Base-by-base conservation (phyloP, 2,888 invertebrate species). In the Lasioglossum leucozonium region DNA sequence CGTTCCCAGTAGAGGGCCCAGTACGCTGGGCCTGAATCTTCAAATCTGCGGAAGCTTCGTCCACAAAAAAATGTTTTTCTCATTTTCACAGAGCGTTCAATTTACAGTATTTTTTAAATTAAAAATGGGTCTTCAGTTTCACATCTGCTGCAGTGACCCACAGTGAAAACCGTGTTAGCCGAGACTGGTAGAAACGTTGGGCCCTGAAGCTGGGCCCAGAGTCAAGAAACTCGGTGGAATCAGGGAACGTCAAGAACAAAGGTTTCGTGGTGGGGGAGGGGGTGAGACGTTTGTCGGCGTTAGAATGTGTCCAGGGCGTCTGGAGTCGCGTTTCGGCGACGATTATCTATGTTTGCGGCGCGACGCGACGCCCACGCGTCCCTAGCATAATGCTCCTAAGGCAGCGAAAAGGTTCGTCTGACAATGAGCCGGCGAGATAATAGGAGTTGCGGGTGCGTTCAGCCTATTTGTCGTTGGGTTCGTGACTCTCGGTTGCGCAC, bases 381-480 rank as follows among this genome's bases (percentile, higher is more conserved):
- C n/a, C 51, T 16, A 16, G n/a, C 37, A 67, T 77, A 58, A 77
- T 69, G 67, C 37, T 30, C 26, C 13, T 34, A 10, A 6, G 77
- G 79, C 79, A 55, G 55, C 55, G 55, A 72, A 83, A 85, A 80
- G 65, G 18, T 34, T 58, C 73, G 80, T 47, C 77, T 77, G 69
- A 40, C 42, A 34, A 37, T 67, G 22, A 26, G 76, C n/a, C 30
- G 51, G 22, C 16, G 71, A 81, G 81, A 84, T 86, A 84, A 86
- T 84, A 47, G 77, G 44, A 75, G 77, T 75, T 44, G 72, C 85
- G 84, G 81, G 81, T 75, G 81, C 85, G 81, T 77, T 81, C 75
- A 75, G 77, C 72, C 85, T 84, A 81, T 86, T 84, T 84, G 77
- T 81, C 84, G 85, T 74, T 42, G 18, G 30, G 58, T 72, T 77